Percentiles rank a stretch among this genome's conserved stretches.
Evolutionary conservation across 2,797 vertebrate genomes (phyloP).

Genomic region (Oreochromis mossambicus): DNA sequence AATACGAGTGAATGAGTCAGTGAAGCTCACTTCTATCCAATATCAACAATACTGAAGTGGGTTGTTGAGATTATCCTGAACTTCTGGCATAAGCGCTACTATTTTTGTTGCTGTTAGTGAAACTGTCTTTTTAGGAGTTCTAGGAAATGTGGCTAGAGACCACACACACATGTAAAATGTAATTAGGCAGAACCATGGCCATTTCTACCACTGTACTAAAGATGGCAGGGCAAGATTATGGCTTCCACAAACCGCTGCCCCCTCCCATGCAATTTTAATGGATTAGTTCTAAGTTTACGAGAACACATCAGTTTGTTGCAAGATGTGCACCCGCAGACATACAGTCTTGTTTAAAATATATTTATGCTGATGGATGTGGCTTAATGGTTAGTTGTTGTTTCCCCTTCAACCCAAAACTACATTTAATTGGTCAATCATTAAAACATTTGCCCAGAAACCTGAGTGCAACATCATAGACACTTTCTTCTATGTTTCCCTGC

Average conservation of each 20-base stretch:
- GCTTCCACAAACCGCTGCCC: not conserved
- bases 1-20: not conserved
- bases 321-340: not conserved
- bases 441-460: not conserved
- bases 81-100: not conserved
- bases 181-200: not conserved
- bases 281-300: rapidly evolving
- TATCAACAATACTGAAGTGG: not conserved
- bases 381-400: not conserved
- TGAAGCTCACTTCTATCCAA: not conserved
- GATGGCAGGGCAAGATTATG: not conserved
- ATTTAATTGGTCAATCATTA: not conserved
- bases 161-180: not conserved
- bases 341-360: not conserved
- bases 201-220: not conserved
- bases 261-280: not conserved
- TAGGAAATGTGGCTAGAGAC: not conserved
- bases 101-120: not conserved
- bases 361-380: not conserved
- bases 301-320: not conserved
- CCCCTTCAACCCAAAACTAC: not conserved
- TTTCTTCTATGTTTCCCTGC: not conserved
- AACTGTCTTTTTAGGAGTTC: not conserved
- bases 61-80: not conserved
- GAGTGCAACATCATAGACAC: not conserved